phyloP scores from a whole-genome alignment of 2,113 vertebrate genomes.

The Urocitellus parryii region DNA sequence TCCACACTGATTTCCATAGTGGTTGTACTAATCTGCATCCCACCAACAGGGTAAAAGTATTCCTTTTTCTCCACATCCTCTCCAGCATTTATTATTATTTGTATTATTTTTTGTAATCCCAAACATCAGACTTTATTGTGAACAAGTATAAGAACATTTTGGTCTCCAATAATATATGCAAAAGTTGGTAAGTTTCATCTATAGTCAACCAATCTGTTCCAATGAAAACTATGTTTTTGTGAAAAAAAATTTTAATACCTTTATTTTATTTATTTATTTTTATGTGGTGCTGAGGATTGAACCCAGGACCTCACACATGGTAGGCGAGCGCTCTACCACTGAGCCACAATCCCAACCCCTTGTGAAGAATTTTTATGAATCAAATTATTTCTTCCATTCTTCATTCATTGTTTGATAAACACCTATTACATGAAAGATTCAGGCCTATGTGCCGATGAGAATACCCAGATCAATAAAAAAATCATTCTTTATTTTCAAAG shows the following conservation, averaged over 20 bases:
- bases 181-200: slow-evolving; percentile 28
- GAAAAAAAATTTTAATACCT: too few species aligned
- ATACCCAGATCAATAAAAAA: slow-evolving; percentile 27
- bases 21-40: too few species aligned
- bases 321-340: too few species aligned
- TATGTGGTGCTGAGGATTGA: too few species aligned
- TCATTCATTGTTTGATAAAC: neutral
- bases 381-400: neutral
- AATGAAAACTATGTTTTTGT: slow-evolving; percentile 22
- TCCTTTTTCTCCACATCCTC: too few species aligned
- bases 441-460: neutral
- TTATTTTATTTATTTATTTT: too few species aligned
- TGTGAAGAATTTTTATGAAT: neutral
- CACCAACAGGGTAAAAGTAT: too few species aligned
- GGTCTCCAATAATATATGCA: neutral
- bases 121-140: neutral
- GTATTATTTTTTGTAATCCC: neutral
- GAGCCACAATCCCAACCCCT: too few species aligned
- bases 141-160: neutral
- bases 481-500: neutral
- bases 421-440: neutral
- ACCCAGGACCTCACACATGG: too few species aligned
- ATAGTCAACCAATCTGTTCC: neutral
- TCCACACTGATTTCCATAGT: too few species aligned
- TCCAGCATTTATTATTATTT: too few species aligned